These are phyloP conservation scores for Suncus etruscus DNA, from an alignment of 2,113 vertebrate species.

Conservation along the genomic window DNA sequence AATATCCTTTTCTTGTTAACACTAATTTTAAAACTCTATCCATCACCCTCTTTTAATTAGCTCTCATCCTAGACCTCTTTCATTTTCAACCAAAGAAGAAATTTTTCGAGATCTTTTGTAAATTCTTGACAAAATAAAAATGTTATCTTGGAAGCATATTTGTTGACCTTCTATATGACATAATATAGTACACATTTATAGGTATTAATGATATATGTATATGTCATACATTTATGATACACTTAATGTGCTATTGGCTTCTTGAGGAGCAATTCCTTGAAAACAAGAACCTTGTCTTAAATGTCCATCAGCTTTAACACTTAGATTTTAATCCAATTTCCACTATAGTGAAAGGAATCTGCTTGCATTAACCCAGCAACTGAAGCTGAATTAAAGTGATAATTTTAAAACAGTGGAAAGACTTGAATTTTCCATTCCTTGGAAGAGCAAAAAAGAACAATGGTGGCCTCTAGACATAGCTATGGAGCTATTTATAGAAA, in stretches of 20 bases:
- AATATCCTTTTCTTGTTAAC: no score
- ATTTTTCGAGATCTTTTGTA: not conserved
- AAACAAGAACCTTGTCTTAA: not conserved
- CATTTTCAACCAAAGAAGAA: not conserved
- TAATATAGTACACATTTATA: not conserved
- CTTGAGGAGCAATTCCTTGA: not conserved
- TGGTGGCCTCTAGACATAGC: not conserved
- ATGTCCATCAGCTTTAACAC: not conserved
- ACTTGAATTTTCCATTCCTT: not conserved
- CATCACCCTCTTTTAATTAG: not conserved
- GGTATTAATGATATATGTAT: no score
- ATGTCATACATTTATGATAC: no score
- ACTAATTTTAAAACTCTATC: no score
- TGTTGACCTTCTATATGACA: not conserved
- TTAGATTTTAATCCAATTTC: not conserved
- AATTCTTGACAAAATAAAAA: not conserved
- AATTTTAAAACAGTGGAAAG: not conserved
- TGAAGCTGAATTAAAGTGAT: not conserved
- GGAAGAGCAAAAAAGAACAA: no score
- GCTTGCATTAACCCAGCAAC: not conserved
- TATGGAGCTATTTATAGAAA: not conserved
- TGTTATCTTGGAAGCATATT: not conserved
- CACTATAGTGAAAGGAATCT: not conserved
- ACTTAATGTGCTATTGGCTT: not conserved
- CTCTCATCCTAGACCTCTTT: not conserved